These are phyloP conservation scores for Beris morrisii DNA, from an alignment of 2,888 invertebrate genomes.

Conservation along the genomic window DNA sequence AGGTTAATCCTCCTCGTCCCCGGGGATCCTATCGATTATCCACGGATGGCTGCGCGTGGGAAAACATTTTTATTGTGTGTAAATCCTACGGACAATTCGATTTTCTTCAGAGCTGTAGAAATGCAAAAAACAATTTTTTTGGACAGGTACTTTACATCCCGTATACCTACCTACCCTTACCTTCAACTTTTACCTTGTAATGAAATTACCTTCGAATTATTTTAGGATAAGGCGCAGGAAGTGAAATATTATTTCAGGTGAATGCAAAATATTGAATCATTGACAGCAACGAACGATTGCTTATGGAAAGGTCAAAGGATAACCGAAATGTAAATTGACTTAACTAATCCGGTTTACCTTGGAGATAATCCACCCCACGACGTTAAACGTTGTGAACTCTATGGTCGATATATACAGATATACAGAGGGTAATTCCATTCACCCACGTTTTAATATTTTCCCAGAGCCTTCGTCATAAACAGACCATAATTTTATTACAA, in stretches of 20 bases:
- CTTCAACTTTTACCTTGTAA: conserved; percentile 6
- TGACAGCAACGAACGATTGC: not conserved
- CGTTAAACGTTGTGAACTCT: not conserved
- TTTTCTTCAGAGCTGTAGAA: conserved; percentile 1
- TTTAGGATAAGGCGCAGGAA: conserved; percentile 8
- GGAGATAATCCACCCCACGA: not conserved
- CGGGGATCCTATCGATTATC: conserved; percentile 21
- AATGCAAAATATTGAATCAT: conserved; percentile 3
- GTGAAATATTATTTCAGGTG: conserved; percentile 30
- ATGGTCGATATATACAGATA: not conserved
- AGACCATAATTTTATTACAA: too few relatives aligned
- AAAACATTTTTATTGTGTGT: conserved; percentile 20
- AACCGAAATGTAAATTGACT: conserved; percentile 24
- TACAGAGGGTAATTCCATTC: too few relatives aligned
- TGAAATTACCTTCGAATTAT: conserved; percentile 22
- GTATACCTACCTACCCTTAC: conserved; percentile 3
- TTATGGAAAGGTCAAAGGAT: conserved; percentile 10
- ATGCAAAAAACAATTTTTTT: not conserved
- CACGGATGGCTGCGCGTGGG: conserved; percentile 29
- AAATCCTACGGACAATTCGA: not conserved
- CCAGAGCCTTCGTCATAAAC: too few relatives aligned
- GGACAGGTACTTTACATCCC: conserved; percentile 9
- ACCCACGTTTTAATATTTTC: too few relatives aligned
- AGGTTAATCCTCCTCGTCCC: conserved; percentile 25
- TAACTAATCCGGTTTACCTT: conserved; percentile 20